Evolutionary conservation across 2,888 invertebrate species (phyloP).

Genomic region (Pyralis farinalis): DNA sequence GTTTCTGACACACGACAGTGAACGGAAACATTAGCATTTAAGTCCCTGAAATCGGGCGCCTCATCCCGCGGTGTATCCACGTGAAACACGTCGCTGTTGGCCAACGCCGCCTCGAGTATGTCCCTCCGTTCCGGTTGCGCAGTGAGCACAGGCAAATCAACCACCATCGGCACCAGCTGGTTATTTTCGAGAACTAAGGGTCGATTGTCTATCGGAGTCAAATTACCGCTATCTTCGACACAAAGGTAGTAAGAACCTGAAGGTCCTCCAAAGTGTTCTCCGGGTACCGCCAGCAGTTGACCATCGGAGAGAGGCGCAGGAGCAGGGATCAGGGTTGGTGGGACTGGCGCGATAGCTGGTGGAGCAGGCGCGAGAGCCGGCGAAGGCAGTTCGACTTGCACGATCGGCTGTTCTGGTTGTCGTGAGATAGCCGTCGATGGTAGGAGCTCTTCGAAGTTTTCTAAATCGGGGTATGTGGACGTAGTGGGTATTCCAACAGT

Average conservation of each 20-base stretch:
- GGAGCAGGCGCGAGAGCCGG: constrained; percentile 22
- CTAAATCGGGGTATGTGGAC: constrained; percentile 48
- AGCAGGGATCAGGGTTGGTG: constrained; percentile 28
- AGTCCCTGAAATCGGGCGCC: constrained; percentile 81
- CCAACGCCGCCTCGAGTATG: constrained; percentile 87
- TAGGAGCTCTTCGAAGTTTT: constrained; percentile 68
- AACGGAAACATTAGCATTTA: constrained; percentile 78
- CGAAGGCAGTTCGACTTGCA: constrained; percentile 21
- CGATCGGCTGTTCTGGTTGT: constrained; percentile 36
- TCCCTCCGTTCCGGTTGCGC: constrained; percentile 81
- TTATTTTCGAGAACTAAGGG: constrained; percentile 79
- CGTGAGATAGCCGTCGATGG: constrained; percentile 70
- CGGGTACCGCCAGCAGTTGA: constrained; percentile 86
- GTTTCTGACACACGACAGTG: constrained; percentile 87
- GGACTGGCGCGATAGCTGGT: neutral
- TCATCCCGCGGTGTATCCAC: constrained; percentile 74
- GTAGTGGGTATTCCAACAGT: constrained; percentile 37
- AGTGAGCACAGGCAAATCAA: constrained; percentile 41
- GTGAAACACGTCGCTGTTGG: constrained; percentile 87
- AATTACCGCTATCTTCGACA: constrained; percentile 85
- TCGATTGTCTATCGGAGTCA: constrained; percentile 87
- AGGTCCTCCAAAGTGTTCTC: constrained; percentile 86
- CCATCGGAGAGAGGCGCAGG: constrained; percentile 75
- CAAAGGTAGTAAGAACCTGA: constrained; percentile 88
- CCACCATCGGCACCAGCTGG: constrained; percentile 66